phyloP scores from a whole-genome alignment of 2,888 invertebrate species.

The Noctua comes region DNA sequence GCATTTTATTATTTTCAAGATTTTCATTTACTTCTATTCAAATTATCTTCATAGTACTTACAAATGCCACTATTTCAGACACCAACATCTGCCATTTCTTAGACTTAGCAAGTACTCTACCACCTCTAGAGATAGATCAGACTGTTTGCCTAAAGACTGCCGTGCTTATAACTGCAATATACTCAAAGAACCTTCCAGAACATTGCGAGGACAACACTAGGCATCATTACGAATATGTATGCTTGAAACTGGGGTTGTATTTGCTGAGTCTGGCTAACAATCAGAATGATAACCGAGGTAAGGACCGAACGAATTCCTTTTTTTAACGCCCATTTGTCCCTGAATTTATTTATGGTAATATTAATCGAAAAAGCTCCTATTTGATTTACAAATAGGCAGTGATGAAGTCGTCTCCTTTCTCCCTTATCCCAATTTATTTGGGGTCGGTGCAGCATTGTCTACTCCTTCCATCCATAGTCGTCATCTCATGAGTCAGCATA shows the following conservation, averaged over 20 bases:
- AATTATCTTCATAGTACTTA: not conserved
- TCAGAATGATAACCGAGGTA: constrained; percentile 83
- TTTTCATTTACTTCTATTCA: not conserved
- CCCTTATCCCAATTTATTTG: too few relatives aligned
- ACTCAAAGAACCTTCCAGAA: constrained; percentile 75
- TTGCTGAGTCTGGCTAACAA: constrained; percentile 78
- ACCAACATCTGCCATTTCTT: constrained; percentile 81
- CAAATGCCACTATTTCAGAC: constrained; percentile 67
- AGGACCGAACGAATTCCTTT: constrained; percentile 8
- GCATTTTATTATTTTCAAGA: not conserved
- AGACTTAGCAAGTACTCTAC: constrained; percentile 78
- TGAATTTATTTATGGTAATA: not conserved
- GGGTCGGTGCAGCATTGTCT: too few relatives aligned
- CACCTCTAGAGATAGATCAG: constrained; percentile 78
- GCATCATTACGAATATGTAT: constrained; percentile 80
- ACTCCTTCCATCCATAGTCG: too few relatives aligned
- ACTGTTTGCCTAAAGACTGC: constrained; percentile 78
- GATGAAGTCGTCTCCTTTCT: too few relatives aligned
- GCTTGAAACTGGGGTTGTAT: constrained; percentile 81
- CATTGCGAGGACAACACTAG: constrained; percentile 61
- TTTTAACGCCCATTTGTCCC: not conserved
- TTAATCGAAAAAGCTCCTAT: not conserved
- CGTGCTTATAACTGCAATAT: constrained; percentile 80
- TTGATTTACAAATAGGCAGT: too few relatives aligned
- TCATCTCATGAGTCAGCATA: too few relatives aligned